Base-by-base conservation (phyloP, 2,888 invertebrate genomes). In the Epinotia nisella region DNA sequence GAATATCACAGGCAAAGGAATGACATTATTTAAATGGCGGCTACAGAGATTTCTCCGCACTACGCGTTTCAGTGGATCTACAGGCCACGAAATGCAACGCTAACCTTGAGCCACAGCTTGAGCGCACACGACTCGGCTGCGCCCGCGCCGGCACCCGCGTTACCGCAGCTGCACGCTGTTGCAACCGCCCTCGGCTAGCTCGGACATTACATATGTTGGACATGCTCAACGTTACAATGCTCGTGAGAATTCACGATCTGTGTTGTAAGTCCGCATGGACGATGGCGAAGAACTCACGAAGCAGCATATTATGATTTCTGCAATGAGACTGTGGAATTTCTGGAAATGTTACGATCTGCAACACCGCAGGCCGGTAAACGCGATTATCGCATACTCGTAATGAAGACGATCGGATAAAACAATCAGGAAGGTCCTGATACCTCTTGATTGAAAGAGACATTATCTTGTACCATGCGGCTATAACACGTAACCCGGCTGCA, bases 211-310 rank as follows among this genome's bases (percentile, higher is more conserved):
- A 56, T 53, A 24, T 41, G 39, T 55, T 41, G 66, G 66, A 66
- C 56, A 66, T 66, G 66, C 17, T 21, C 17, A 35, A 66, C 66
- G 56, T 41, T 56, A 66, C 66, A 56, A 66, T 66, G n/a, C 66
- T 66, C 41, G 19, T 66, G 66, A 56, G 66, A 66, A 65, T 56
- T 66, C 56, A 66, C 66, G 66, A 66, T 66, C 41, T 66, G 39
- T 66, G 65, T 21, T 55, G 65, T n/a, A 56, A 56, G 55, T 24
- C 55, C 19, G 51, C 53, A 53, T 53, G 65, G 53, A 49, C 51
- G 51, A 9, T 9, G 65, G 35, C 53, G 11, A 19, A 17, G 35
- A 17, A 35, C 15, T 65, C 65, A 65, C 53, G 53, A 65, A 55
- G 3, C 21, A 39, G 21, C 19, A 24, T 29, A n/a, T 51, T 17